Evolutionary conservation across 2,888 invertebrate species (phyloP), one percentile per base, ranked within the genome.

Genomic region (Melieria omissa): DNA sequence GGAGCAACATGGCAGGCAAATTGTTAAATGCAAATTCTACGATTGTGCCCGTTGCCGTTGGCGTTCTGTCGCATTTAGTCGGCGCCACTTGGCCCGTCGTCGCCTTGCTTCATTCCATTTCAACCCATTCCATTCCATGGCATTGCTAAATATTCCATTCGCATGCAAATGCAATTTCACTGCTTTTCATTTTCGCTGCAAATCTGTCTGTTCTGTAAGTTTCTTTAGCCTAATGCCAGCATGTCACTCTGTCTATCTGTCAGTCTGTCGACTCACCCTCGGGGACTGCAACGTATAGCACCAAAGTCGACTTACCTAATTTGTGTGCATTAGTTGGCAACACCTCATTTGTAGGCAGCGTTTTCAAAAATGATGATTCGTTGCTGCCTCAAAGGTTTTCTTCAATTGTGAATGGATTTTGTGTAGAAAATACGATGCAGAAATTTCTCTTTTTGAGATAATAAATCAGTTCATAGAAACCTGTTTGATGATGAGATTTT

Each of bases 11-110:
- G 29, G 2, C 29, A 12, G 57, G 41, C 14, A 57, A 66, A 66
- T 66, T 66, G 58, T 58, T 66, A 66, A 66, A 66, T 66, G 66
- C 66, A 66, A 66, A 66, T 66, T 29, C 58, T 46, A 16, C 47
- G 47, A 66, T 57, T 58, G 44, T 58, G 44, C 41, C 52, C 64
- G 54, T 42, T 10, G 64, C 9, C n/a, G 42, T 16, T 16, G 12
- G 52, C 52, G 9, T 14, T n/a, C 14, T 5, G 52, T 29, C 2
- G 4, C 47, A 57, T 57, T 66, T 29, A 66, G 55, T 55, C 55
- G 47, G 66, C 66, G 41, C 41, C 64, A 65, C 52, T 14, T 49
- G 44, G 52, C 9, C 54, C 54, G 64, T 65, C 54, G 54, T 29
- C 64, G 64, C 54, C 12, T 29, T 14, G 44, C 54, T 52, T n/a